A percentile compares a stretch with the other conserved stretches of the same genome.
Conservation (phyloP, 2,797 vertebrate species). For the Miichthys miiuy region DNA sequence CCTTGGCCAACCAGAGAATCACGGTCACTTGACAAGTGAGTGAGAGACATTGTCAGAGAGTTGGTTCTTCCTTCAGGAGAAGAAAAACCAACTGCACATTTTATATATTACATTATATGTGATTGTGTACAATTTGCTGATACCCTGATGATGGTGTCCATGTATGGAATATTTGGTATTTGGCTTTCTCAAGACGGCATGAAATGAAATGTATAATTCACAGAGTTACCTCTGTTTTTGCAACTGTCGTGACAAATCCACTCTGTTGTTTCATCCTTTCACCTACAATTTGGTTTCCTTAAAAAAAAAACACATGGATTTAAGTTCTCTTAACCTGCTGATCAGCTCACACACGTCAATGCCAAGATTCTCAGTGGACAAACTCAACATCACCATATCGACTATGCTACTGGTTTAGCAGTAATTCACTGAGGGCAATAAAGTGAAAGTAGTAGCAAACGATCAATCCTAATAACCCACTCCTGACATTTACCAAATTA, state of each 20-base stretch:
- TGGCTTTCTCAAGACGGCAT: slow-evolving; percentile 85
- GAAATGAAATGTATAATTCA: slow-evolving; percentile 86
- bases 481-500: slow-evolving; percentile 67
- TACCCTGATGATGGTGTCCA: slow-evolving; percentile 83
- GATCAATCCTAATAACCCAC: slow-evolving; percentile 57
- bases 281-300: slow-evolving; percentile 48
- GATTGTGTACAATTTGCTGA: slow-evolving; percentile 86
- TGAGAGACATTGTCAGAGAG: slow-evolving; percentile 67
- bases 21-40: slow-evolving; percentile 69
- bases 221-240: slow-evolving; percentile 85
- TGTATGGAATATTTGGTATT: slow-evolving; percentile 86
- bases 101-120: slow-evolving; percentile 86
- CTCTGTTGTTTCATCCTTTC: slow-evolving; percentile 68
- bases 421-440: slow-evolving; percentile 79
- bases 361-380: slow-evolving; percentile 78
- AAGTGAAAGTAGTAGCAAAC: slow-evolving; percentile 71
- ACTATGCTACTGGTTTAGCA: slow-evolving; percentile 69
- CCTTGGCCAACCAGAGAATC: slow-evolving; percentile 76
- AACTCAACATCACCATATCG: slow-evolving; percentile 55
- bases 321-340: slow-evolving; percentile 54
- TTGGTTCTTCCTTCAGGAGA: slow-evolving; percentile 74
- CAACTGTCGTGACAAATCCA: slow-evolving; percentile 79
- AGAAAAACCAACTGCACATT: slow-evolving; percentile 78
- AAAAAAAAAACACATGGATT: slow-evolving; percentile 17
- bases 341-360: slow-evolving; percentile 67